Evolutionary conservation across 1,140 invertebrate species (phyloP).

Genomic region (Tetranychus urticae): DNA sequence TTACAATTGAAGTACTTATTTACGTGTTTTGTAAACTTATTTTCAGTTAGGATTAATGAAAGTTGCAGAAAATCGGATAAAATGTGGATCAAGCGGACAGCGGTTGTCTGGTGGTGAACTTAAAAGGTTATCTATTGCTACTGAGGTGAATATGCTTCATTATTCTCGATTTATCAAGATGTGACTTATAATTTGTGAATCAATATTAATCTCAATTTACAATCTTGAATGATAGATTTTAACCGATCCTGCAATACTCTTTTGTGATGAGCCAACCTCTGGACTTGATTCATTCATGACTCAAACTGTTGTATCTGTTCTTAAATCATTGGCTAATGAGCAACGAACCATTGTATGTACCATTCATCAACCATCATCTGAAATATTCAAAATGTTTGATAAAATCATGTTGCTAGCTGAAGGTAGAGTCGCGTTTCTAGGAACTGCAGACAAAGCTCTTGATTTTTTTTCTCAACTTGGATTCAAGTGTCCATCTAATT

Average conservation of each 20-base stretch:
- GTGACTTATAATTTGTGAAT: no score
- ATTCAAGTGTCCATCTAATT: slow-evolving; percentile 22
- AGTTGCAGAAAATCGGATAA: slow-evolving; percentile 45
- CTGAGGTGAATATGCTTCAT: slow-evolving; percentile 31
- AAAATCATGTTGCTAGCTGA: slow-evolving; percentile 45
- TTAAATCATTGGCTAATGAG: slow-evolving; percentile 45
- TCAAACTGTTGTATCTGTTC: slow-evolving; percentile 39
- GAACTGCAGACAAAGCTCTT: slow-evolving; percentile 42
- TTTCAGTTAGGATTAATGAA: slow-evolving; percentile 46
- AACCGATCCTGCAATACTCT: slow-evolving; percentile 56
- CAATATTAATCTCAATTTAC: no score
- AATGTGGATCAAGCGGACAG: slow-evolving; percentile 34
- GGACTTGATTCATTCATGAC: slow-evolving; percentile 61
- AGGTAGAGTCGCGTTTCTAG: slow-evolving; percentile 55
- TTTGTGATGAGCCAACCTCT: slow-evolving; percentile 62
- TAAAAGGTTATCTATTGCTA: slow-evolving; percentile 61
- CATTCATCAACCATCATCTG: slow-evolving; percentile 62
- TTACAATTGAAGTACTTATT: no score
- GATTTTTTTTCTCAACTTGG: slow-evolving; percentile 48
- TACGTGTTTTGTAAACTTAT: not conserved
- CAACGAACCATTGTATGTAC: slow-evolving; percentile 54
- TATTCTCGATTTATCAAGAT: no score
- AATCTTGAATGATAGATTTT: slow-evolving; percentile 35
- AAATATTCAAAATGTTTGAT: slow-evolving; percentile 66
- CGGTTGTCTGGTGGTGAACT: slow-evolving; percentile 64